Evolutionary conservation across 2,113 vertebrate species (phyloP).

Genomic region (Microtus ochrogaster): DNA sequence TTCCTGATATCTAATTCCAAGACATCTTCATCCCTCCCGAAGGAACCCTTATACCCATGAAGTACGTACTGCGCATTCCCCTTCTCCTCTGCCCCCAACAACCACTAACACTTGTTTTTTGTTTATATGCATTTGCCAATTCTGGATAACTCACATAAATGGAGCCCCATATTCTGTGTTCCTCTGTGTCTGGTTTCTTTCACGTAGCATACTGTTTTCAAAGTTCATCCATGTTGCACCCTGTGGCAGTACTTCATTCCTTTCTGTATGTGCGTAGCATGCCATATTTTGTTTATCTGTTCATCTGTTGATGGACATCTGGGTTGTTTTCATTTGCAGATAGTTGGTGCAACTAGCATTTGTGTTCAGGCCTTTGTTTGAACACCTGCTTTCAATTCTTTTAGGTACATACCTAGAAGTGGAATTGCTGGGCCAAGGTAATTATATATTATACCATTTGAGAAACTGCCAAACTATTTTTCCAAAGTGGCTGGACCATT

Average conservation of each 20-base stretch:
- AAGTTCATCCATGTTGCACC: slow-evolving; percentile 61
- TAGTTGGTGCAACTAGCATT: slow-evolving; percentile 30
- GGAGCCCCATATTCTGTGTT: slow-evolving; percentile 54
- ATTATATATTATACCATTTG: slow-evolving; percentile 63
- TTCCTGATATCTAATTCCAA: slow-evolving; percentile 60
- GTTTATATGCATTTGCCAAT: slow-evolving; percentile 68
- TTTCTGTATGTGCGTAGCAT: slow-evolving; percentile 58
- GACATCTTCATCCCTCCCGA: slow-evolving; percentile 39
- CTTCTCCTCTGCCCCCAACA: slow-evolving; percentile 9
- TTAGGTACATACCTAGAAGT: slow-evolving; percentile 61
- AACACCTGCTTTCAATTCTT: slow-evolving; percentile 75
- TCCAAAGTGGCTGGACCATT: slow-evolving; percentile 28
- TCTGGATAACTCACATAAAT: slow-evolving; percentile 65
- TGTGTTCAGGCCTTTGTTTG: slow-evolving; percentile 52
- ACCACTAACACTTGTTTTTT: slow-evolving; percentile 55
- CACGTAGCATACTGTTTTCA: slow-evolving; percentile 64
- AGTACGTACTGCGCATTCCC: slow-evolving; percentile 27
- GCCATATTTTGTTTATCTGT: slow-evolving; percentile 67
- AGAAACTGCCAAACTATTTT: slow-evolving; percentile 61
- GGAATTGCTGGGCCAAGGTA: slow-evolving; percentile 60
- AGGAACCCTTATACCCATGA: slow-evolving; percentile 48
- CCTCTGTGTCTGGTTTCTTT: slow-evolving; percentile 72
- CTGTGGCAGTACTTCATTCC: slow-evolving; percentile 58
- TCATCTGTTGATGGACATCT: slow-evolving; percentile 70
- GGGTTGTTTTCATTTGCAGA: slow-evolving; percentile 65